phyloP scores from a whole-genome alignment of 2,888 invertebrate species.

The Bugula neritina region DNA sequence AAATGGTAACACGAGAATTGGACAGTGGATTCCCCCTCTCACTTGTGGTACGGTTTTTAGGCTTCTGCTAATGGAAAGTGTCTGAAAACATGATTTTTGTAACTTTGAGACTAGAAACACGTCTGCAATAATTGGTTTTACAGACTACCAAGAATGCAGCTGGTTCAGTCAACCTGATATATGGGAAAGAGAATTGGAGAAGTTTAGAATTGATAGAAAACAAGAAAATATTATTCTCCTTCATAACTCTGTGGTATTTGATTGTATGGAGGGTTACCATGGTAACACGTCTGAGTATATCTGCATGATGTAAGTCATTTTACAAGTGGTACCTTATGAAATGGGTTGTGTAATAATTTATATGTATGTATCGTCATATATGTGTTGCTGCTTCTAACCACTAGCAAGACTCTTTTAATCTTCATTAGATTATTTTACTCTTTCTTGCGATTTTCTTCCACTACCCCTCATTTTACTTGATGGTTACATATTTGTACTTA shows the following conservation, averaged over 20 bases:
- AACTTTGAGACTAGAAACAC: too few species aligned
- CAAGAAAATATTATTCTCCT: too few species aligned
- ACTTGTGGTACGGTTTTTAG: background rate
- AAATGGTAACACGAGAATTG: background rate
- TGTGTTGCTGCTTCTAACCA: too few species aligned
- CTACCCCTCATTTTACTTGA: too few species aligned
- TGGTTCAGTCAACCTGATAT: background rate
- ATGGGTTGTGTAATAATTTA: background rate
- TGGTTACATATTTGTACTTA: too few species aligned
- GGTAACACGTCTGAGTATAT: background rate
- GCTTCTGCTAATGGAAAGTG: too few species aligned
- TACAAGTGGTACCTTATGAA: background rate
- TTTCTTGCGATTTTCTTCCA: too few species aligned
- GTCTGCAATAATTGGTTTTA: too few species aligned
- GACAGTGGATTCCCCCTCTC: background rate
- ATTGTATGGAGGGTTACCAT: background rate
- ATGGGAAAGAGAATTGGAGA: background rate
- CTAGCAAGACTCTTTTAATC: too few species aligned
- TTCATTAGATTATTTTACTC: too few species aligned
- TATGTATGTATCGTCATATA: too few species aligned
- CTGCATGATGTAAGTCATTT: background rate
- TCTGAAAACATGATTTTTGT: too few species aligned
- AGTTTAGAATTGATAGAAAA: background rate
- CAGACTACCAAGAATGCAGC: background rate
- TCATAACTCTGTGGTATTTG: background rate